These are phyloP conservation scores for Acrocephalus kingi DNA, from an alignment of 2,113 vertebrate genomes.

Conservation along the genomic window DNA sequence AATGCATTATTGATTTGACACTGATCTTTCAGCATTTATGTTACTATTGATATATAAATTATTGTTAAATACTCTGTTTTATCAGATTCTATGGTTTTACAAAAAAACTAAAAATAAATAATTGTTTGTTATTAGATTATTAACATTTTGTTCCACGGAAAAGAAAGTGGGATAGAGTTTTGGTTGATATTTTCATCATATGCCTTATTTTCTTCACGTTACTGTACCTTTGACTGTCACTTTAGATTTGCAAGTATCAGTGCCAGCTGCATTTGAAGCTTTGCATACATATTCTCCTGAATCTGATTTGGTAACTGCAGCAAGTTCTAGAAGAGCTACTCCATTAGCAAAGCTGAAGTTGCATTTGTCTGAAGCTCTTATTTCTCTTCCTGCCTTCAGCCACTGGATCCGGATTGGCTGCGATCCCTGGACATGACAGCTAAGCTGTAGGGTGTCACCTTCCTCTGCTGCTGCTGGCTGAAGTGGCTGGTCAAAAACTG, in stretches of 20 bases:
- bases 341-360: conserved; percentile 86
- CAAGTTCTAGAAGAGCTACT: conserved; percentile 85
- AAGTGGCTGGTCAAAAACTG: conserved; percentile 89
- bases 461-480: conserved; percentile 80
- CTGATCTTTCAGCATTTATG: neutral
- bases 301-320: conserved; percentile 77
- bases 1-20: neutral
- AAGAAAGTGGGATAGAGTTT: neutral
- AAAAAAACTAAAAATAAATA: neutral
- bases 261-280: conserved; percentile 89
- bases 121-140: neutral
- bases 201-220: neutral
- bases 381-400: conserved; percentile 91
- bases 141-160: neutral
- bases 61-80: neutral
- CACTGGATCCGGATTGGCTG: conserved; percentile 91
- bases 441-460: conserved; percentile 84
- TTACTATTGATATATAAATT: neutral
- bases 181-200: neutral
- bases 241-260: conserved; percentile 89
- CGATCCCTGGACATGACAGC: conserved; percentile 87
- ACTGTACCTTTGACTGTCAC: conserved; percentile 90
- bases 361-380: conserved; percentile 82
- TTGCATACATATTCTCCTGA: conserved; percentile 94
- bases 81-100: neutral